These are phyloP conservation scores for Cephus pygmeus DNA, from an alignment of 2,888 invertebrate genomes.

Conservation along the genomic window DNA sequence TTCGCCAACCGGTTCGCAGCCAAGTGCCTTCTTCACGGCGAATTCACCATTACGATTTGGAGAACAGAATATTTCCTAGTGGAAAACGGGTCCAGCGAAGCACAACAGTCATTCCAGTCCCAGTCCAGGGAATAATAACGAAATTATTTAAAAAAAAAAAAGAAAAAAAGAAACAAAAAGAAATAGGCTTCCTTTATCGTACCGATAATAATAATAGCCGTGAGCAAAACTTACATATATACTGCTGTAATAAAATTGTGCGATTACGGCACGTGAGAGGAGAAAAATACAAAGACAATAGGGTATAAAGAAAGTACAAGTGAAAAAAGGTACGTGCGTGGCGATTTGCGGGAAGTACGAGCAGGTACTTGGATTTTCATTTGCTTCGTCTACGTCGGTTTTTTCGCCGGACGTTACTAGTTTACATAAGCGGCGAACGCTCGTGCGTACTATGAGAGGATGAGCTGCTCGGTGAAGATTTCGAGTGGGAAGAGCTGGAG, in stretches of 20 bases:
- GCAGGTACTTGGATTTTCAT: background rate
- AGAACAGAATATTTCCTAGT: background rate
- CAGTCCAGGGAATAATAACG: background rate
- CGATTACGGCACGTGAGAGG: background rate
- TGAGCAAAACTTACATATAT: background rate
- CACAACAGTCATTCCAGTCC: background rate
- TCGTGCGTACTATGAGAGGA: conserved; percentile 52
- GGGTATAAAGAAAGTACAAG: background rate
- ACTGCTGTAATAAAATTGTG: background rate
- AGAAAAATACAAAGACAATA: background rate
- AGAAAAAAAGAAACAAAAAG: background rate
- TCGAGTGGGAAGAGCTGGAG: conserved; percentile 61
- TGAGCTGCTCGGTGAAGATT: conserved; percentile 64
- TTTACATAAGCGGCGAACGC: background rate
- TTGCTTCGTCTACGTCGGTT: background rate
- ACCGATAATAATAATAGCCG: background rate
- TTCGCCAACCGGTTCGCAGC: background rate
- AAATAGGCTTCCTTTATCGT: background rate
- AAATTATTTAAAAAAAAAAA: background rate
- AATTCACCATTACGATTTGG: background rate
- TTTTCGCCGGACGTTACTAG: background rate
- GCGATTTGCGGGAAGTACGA: background rate
- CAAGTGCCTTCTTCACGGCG: background rate
- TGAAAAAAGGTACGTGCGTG: background rate
- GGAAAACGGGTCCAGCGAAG: background rate